Percentiles rank a stretch among this genome's conserved stretches.
These are phyloP conservation scores for Drosophila truncata DNA, from an alignment of 1,140 invertebrate genomes.

Conservation along the genomic window DNA sequence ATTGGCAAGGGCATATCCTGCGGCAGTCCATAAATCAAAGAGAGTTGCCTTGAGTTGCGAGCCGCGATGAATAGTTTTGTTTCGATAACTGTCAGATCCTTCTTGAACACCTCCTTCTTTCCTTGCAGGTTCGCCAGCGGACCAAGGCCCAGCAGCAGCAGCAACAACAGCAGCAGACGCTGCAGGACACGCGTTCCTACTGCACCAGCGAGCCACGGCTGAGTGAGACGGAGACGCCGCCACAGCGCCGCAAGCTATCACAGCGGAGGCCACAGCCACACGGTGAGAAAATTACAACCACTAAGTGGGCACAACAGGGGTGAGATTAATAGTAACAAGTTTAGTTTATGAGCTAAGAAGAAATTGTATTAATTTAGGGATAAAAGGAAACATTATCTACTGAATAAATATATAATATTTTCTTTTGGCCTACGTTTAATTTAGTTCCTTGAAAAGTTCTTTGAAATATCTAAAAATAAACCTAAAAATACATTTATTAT, in stretches of 20 bases:
- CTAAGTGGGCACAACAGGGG: slow-evolving; percentile 4
- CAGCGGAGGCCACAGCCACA: slow-evolving; percentile 86
- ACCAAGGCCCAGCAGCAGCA: slow-evolving; percentile 79
- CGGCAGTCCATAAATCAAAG: slow-evolving; percentile 67
- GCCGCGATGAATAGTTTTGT: slow-evolving; percentile 7
- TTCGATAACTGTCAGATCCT: background rate
- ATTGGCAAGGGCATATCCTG: slow-evolving; percentile 39
- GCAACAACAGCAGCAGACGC: slow-evolving; percentile 75
- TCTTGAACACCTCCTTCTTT: background rate
- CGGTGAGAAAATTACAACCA: slow-evolving; percentile 64
- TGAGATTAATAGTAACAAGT: background rate
- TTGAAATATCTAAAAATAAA: no score
- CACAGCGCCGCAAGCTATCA: slow-evolving; percentile 85
- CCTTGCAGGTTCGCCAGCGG: slow-evolving; percentile 76
- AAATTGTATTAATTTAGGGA: background rate
- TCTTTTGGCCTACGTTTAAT: no score
- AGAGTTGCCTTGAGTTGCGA: slow-evolving; percentile 14
- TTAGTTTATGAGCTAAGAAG: no score
- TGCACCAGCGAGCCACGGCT: slow-evolving; percentile 84
- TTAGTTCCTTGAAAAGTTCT: no score
- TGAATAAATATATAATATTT: background rate
- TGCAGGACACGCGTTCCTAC: slow-evolving; percentile 79
- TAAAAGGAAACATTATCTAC: background rate
- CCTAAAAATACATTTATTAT: background rate
- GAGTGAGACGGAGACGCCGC: slow-evolving; percentile 84